These are phyloP conservation scores for Eciton burchellii DNA, from an alignment of 1,140 invertebrate species.

Conservation along the genomic window DNA sequence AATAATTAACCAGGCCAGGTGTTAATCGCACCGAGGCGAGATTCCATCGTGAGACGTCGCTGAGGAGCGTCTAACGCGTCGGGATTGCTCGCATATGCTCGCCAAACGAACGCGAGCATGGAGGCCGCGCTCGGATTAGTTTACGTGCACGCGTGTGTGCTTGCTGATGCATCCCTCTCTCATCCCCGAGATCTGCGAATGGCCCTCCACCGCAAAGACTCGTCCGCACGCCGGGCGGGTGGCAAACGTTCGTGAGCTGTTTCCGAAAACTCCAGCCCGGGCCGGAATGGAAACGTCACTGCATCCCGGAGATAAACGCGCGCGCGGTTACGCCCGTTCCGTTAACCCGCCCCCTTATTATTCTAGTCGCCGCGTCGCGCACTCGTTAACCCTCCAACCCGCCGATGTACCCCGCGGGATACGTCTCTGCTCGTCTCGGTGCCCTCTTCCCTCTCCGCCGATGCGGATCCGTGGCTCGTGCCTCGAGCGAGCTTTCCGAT, in stretches of 20 bases:
- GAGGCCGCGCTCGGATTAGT: conserved; percentile 4
- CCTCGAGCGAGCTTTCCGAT: background rate
- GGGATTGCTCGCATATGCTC: background rate
- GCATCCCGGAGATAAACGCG: conserved; percentile 44
- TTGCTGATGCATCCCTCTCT: too few relatives aligned
- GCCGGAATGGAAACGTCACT: conserved; percentile 40
- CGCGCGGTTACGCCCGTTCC: conserved; percentile 31
- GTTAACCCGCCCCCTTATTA: conserved; percentile 48
- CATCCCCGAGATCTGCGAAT: background rate
- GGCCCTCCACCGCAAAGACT: conserved; percentile 10
- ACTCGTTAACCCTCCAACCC: conserved; percentile 44
- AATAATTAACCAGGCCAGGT: background rate
- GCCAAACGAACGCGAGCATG: background rate
- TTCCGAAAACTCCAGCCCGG: conserved; percentile 16
- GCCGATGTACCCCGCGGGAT: conserved; percentile 7
- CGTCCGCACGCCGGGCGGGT: background rate
- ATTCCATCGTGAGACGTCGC: background rate
- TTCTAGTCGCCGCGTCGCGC: conserved; percentile 41
- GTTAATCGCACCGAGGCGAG: background rate
- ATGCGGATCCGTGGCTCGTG: too few relatives aligned
- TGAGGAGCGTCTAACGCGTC: conserved; percentile 5
- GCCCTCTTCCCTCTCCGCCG: too few relatives aligned
- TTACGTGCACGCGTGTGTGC: background rate
- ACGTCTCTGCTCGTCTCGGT: background rate
- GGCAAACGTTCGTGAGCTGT: conserved; percentile 39